Base-by-base conservation (phyloP, 92 coral and sea anemone species). In the Palythoa heliodiscus region DNA sequence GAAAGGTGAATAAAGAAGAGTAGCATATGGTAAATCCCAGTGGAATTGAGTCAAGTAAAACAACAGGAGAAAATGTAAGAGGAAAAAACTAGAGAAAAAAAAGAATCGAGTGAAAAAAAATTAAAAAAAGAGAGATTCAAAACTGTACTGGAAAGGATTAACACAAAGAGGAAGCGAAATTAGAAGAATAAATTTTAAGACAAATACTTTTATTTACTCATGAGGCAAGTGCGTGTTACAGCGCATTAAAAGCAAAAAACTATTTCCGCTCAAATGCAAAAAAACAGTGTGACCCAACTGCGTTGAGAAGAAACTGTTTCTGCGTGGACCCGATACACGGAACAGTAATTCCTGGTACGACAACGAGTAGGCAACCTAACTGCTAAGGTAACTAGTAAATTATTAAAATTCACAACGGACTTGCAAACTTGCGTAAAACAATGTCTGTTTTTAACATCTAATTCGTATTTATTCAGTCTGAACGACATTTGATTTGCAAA, bases 251-350 rank as follows among this genome's bases (percentile, higher is more conserved):
- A 23, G 54, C 9, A 5, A 5, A 66, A 67, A 0, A 16, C 74
- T n/a, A 22, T 67, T 80, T 5, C 63, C 75, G 14, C 43, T 53
- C 5, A 80, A 64, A 52, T 80, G 84, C 55, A 80, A 80, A n/a
- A n/a, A n/a, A n/a, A n/a, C n/a, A n/a, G n/a, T n/a, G n/a, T n/a
- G n/a, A 80, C 2, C 72, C 55, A 29, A 29, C 35, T 29, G 35
- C 35, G 0, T 1, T 13, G 19, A 5, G 9, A 1, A 60, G 84
- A 53, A 8, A 3, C 9, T 80, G 84, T 11, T 67, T 9, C 12
- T 80, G 84, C 6, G 84, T 80, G 19, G 70, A 70, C 37, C 84
- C 84, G 0, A 11, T 12, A 29, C 7, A 64, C 9, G 84, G 84
- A n/a, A 66, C 17, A 67, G 2, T 14, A 8, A 11, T 48, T 12